Evolutionary conservation across 1,140 invertebrate genomes (phyloP).

Genomic region (Heliconius himera): DNA sequence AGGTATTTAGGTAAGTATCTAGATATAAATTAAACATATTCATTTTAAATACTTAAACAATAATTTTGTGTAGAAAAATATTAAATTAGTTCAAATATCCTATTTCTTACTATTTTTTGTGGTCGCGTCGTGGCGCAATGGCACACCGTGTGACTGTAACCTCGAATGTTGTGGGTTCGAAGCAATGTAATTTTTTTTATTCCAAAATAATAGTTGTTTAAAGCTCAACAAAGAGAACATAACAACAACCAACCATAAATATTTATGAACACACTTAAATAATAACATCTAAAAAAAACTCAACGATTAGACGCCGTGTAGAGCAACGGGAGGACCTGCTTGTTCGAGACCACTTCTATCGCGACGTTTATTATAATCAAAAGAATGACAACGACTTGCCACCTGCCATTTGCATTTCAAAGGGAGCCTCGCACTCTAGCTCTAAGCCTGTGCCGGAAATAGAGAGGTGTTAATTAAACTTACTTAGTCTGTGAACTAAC

Average conservation of each 20-base stretch:
- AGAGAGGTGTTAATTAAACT: conserved; percentile 11
- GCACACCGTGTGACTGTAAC: background rate
- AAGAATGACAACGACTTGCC: conserved; percentile 33
- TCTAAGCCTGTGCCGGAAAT: background rate
- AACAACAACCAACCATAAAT: background rate
- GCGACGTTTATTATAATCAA: conserved; percentile 43
- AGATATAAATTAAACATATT: too few relatives aligned
- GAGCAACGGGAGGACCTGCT: background rate
- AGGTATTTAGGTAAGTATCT: too few relatives aligned
- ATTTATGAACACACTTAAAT: background rate
- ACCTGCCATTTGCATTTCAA: conserved; percentile 50
- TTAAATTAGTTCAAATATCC: too few relatives aligned
- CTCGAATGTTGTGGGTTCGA: background rate
- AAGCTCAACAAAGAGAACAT: background rate
- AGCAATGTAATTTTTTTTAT: too few relatives aligned
- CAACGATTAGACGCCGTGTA: background rate
- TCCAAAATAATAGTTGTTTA: background rate
- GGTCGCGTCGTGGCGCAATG: too few relatives aligned
- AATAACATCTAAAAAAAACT: background rate
- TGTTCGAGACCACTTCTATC: background rate
- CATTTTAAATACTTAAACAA: too few relatives aligned
- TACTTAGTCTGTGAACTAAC: background rate
- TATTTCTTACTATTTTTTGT: too few relatives aligned
- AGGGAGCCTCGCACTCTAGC: conserved; percentile 2
- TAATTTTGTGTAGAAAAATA: too few relatives aligned